A percentile compares a stretch with the other conserved stretches of the same genome.
Conservation (phyloP, 2,888 invertebrate genomes). For the Halocaridina rubra region DNA sequence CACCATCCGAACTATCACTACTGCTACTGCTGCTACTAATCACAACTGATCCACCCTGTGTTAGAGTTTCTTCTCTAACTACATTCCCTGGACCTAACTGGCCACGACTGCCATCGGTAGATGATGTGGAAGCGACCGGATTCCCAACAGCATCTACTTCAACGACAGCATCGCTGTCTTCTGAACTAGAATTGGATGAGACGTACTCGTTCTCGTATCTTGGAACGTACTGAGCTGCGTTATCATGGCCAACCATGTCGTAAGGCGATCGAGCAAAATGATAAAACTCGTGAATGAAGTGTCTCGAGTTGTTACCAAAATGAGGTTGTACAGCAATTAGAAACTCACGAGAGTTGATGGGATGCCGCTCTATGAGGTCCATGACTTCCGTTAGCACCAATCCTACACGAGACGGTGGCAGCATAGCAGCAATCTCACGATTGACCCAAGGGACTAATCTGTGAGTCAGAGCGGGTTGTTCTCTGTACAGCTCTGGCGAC, state of each 20-base stretch:
- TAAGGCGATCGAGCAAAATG: slow-evolving; percentile 88
- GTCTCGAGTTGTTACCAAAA: slow-evolving; percentile 79
- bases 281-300: slow-evolving; percentile 90
- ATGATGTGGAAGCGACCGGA: slow-evolving; percentile 1
- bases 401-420: slow-evolving; percentile 43
- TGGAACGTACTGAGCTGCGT: slow-evolving; percentile 50
- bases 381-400: slow-evolving; percentile 79
- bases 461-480: slow-evolving; percentile 82
- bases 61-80: slow-evolving; percentile 53
- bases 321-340: slow-evolving; percentile 77
- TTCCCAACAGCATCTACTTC: slow-evolving; percentile 40
- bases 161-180: slow-evolving; percentile 49
- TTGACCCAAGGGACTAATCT: slow-evolving; percentile 89
- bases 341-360: slow-evolving; percentile 79
- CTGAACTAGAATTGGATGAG: slow-evolving; percentile 7
- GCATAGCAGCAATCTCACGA: slow-evolving; percentile 80
- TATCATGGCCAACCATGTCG: slow-evolving; percentile 80
- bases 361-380: slow-evolving; percentile 76
- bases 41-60: slow-evolving; percentile 54
- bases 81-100: slow-evolving; percentile 18
- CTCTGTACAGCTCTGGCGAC: slow-evolving; percentile 79
- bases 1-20: neutral
- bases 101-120: neutral
- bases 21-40: slow-evolving; percentile 48
- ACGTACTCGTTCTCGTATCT: slow-evolving; percentile 34